Percentiles rank a stretch among this genome's conserved stretches.
These are phyloP conservation scores for Bubo scandiacus DNA, from an alignment of 2,113 vertebrate species.

Conservation along the genomic window DNA sequence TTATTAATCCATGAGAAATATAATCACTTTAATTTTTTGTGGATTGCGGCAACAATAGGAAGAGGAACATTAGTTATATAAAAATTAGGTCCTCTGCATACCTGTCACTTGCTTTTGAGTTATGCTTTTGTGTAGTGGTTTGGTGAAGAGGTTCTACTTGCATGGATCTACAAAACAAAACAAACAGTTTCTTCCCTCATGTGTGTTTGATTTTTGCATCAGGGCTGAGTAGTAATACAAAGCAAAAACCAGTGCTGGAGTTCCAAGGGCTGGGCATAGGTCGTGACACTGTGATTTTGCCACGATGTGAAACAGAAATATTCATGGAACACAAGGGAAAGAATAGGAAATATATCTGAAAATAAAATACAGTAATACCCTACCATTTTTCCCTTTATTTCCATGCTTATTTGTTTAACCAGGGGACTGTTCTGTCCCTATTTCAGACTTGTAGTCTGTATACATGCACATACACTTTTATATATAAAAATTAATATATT, in stretches of 20 bases:
- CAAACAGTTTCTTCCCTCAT: background rate
- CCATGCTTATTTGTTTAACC: background rate
- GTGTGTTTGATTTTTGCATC: background rate
- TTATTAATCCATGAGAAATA: background rate
- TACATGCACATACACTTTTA: background rate
- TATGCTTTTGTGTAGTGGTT: background rate
- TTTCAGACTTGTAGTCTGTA: background rate
- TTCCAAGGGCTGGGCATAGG: background rate
- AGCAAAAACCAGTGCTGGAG: background rate
- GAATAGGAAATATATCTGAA: background rate
- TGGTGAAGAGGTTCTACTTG: background rate
- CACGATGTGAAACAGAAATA: background rate
- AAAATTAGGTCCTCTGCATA: background rate
- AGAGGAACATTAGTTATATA: background rate
- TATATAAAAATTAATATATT: background rate
- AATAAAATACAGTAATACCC: background rate
- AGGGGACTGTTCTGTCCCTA: fast-evolving
- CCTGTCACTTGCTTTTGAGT: background rate
- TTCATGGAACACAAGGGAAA: background rate
- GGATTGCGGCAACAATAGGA: background rate
- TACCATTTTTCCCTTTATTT: background rate
- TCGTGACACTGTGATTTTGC: background rate
- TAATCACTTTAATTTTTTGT: background rate
- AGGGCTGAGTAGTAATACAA: background rate
- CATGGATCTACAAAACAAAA: background rate